A percentile compares a stretch with the other conserved stretches of the same genome.
These are phyloP conservation scores for Amblyjoppa fuscipennis DNA, from an alignment of 2,888 invertebrate species.

Conservation along the genomic window DNA sequence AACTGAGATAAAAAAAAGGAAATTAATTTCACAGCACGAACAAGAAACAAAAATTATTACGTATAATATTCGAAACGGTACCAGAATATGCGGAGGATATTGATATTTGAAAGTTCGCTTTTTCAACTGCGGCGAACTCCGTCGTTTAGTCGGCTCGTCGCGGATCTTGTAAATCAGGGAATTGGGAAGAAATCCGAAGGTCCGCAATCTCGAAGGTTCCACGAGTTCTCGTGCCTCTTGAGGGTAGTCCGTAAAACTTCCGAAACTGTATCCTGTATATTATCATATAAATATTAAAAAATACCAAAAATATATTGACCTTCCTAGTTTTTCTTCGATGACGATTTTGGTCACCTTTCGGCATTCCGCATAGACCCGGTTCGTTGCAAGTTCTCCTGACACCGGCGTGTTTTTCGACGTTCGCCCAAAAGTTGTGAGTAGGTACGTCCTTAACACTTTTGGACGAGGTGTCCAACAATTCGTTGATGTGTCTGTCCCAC, in stretches of 20 bases:
- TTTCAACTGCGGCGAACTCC: slow-evolving; percentile 5
- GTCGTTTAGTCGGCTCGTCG: slow-evolving; percentile 8
- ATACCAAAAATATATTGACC: not conserved
- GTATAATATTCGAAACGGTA: slow-evolving; percentile 12
- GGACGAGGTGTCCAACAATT: slow-evolving; percentile 61
- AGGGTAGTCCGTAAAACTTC: slow-evolving; percentile 58
- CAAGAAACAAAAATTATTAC: not conserved
- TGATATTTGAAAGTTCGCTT: slow-evolving; percentile 63
- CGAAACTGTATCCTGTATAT: slow-evolving; percentile 64
- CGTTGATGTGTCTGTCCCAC: slow-evolving; percentile 73
- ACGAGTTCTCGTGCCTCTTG: slow-evolving; percentile 54
- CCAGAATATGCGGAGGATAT: slow-evolving; percentile 66
- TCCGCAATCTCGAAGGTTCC: slow-evolving; percentile 55
- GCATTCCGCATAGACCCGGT: slow-evolving; percentile 69
- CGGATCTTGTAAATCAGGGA: slow-evolving; percentile 68
- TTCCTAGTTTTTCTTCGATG: not conserved
- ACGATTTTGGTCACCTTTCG: slow-evolving; percentile 66
- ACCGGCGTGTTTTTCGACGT: slow-evolving; percentile 46
- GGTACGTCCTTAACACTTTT: slow-evolving; percentile 40
- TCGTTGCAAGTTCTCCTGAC: slow-evolving; percentile 68
- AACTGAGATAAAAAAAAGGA: slow-evolving; percentile 24
- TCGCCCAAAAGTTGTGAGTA: slow-evolving; percentile 66
- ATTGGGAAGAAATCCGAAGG: slow-evolving; percentile 74
- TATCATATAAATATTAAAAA: not conserved
- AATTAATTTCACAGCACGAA: not conserved